phyloP scores from a whole-genome alignment of 2,888 invertebrate species.

The Andricus quercusramuli region DNA sequence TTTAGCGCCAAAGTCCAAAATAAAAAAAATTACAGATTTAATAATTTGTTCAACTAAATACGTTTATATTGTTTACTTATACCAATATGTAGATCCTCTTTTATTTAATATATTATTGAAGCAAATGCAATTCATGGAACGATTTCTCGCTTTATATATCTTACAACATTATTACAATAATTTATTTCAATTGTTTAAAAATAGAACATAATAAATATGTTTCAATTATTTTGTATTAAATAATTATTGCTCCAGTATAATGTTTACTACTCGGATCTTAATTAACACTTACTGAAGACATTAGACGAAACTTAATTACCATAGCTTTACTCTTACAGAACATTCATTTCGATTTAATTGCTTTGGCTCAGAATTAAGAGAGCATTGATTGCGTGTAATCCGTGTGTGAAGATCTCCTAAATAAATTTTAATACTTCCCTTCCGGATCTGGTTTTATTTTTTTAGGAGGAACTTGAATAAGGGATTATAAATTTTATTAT shows the following conservation, averaged over 20 bases:
- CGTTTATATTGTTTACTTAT: too few species aligned
- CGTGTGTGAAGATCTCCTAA: neutral
- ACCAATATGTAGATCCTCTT: too few species aligned
- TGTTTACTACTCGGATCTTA: neutral
- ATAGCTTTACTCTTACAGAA: neutral
- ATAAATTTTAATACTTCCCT: neutral
- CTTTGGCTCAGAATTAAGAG: constrained; percentile 22
- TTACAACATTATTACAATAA: neutral
- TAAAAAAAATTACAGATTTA: neutral
- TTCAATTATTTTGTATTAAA: neutral
- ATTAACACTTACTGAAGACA: constrained; percentile 19
- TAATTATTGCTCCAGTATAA: neutral
- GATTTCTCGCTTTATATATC: neutral
- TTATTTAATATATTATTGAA: too few species aligned
- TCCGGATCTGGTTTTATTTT: neutral
- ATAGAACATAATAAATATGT: neutral
- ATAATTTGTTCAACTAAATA: neutral
- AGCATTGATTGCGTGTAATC: constrained; percentile 27
- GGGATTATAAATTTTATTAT: too few species aligned
- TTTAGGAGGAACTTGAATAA: neutral
- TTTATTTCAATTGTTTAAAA: neutral
- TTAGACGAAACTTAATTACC: constrained; percentile 5
- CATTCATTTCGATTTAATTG: constrained; percentile 33
- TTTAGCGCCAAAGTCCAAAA: neutral
- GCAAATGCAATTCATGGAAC: neutral